phyloP scores from a whole-genome alignment of 2,113 vertebrate species.

The Saiga tatarica region DNA sequence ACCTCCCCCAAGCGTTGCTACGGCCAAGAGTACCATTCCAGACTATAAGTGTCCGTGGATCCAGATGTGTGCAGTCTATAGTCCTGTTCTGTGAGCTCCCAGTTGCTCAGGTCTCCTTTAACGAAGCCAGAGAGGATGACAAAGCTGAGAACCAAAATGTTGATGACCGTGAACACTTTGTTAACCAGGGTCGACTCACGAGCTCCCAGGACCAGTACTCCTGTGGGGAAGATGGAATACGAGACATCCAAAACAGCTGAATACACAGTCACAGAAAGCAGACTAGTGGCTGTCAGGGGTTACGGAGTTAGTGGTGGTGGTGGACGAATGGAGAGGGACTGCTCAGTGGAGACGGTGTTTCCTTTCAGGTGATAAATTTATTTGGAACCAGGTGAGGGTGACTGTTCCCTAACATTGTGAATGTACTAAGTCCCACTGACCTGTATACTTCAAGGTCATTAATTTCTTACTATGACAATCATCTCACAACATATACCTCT shows the following conservation, averaged over 20 bases:
- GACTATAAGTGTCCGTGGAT: background rate
- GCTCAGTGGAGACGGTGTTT: background rate
- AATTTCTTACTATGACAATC: background rate
- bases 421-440: background rate
- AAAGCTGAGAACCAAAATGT: slow-evolving; percentile 90
- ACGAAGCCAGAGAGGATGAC: slow-evolving; percentile 89
- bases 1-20: background rate
- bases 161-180: slow-evolving; percentile 86
- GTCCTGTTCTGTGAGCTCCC: slow-evolving; percentile 83
- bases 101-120: slow-evolving; percentile 88
- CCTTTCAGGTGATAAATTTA: background rate
- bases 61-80: slow-evolving; percentile 15
- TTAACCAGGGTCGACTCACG: background rate
- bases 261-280: background rate
- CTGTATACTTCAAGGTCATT: background rate
- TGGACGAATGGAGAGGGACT: background rate
- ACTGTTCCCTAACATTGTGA: background rate
- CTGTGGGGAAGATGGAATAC: background rate
- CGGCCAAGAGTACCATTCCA: background rate
- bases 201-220: background rate
- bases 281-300: background rate
- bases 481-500: background rate
- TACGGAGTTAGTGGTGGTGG: background rate
- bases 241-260: background rate
- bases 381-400: slow-evolving; percentile 79